Conservation (phyloP, 2,888 invertebrate species). For the Microctonus aethiopoides region DNA sequence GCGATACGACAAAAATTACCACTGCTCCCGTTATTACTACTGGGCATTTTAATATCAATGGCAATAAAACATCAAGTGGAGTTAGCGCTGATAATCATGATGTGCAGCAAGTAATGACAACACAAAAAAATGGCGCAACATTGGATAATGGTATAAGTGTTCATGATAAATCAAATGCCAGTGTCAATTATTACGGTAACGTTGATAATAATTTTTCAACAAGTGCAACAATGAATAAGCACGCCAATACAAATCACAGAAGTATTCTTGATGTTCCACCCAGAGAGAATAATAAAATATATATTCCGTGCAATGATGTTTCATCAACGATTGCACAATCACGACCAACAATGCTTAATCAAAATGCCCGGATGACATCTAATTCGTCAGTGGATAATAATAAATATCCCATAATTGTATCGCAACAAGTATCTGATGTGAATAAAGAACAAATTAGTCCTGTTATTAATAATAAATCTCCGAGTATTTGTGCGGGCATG, state of each 20-base stretch:
- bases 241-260: constrained; percentile 41
- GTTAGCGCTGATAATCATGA: constrained; percentile 34
- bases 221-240: constrained; percentile 5
- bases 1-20: neutral
- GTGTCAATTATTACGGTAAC: constrained; percentile 44
- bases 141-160: constrained; percentile 16
- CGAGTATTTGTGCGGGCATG: neutral
- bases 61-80: constrained; percentile 34
- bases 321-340: neutral
- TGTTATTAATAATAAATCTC: neutral
- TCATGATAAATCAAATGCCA: constrained; percentile 41
- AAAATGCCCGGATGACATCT: neutral
- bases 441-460: constrained; percentile 12
- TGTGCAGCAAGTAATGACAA: constrained; percentile 35
- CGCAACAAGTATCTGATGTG: neutral
- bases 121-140: constrained; percentile 38
- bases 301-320: constrained; percentile 40
- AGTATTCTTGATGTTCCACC: constrained; percentile 39
- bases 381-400: neutral
- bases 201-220: constrained; percentile 36
- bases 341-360: neutral
- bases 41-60: constrained; percentile 28
- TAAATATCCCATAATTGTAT: neutral
- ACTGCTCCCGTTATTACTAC: neutral
- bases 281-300: constrained; percentile 46